phyloP scores from a whole-genome alignment of 2,888 invertebrate genomes.

The Campopleginae sp. region DNA sequence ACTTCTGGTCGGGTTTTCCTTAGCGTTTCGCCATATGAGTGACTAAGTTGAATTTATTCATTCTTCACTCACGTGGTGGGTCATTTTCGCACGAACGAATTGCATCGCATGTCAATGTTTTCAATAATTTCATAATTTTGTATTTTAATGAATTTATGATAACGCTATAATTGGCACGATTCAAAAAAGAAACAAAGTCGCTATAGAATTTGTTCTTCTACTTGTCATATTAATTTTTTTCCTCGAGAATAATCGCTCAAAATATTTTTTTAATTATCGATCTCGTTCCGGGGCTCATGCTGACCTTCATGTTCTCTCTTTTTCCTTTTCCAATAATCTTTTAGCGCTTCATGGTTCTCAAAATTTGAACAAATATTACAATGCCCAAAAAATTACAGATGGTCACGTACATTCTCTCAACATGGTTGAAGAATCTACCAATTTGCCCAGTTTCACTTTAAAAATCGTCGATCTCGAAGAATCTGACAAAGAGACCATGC shows the following conservation, averaged over 20 bases:
- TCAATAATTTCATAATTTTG: slow-evolving; percentile 16
- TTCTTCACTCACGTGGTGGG: neutral
- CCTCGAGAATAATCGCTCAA: neutral
- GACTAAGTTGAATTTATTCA: neutral
- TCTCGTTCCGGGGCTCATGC: slow-evolving; percentile 41
- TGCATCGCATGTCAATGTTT: slow-evolving; percentile 55
- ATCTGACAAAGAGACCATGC: slow-evolving; percentile 97
- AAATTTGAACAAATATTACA: neutral
- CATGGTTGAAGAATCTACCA: slow-evolving; percentile 89
- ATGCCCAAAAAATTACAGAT: slow-evolving; percentile 85
- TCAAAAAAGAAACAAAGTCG: neutral
- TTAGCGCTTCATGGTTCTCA: neutral
- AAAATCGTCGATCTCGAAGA: slow-evolving; percentile 97
- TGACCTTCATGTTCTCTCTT: slow-evolving; percentile 18
- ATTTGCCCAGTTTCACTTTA: slow-evolving; percentile 91
- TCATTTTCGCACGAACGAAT: slow-evolving; percentile 43
- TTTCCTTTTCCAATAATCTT: slow-evolving; percentile 8
- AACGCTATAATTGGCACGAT: slow-evolving; percentile 1
- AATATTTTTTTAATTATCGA: neutral
- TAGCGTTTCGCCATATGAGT: neutral
- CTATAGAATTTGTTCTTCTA: neutral
- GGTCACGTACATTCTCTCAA: slow-evolving; percentile 94
- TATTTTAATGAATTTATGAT: neutral
- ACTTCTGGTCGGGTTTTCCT: neutral
- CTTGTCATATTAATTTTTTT: neutral